Conservation (phyloP, 2,113 vertebrate genomes). For the Dicaeum eximium region DNA sequence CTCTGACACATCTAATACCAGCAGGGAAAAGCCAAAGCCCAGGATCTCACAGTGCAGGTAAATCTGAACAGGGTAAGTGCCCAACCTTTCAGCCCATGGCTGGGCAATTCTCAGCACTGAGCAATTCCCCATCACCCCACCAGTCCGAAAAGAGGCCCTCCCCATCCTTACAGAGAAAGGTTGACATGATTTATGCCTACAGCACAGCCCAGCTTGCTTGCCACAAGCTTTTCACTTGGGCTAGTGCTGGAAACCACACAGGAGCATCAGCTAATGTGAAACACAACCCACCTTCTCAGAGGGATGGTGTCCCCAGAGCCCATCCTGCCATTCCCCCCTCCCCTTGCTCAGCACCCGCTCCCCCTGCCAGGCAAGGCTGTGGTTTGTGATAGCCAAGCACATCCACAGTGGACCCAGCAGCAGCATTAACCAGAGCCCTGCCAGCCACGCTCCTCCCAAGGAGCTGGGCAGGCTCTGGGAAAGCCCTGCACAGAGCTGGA, state of each 20-base stretch:
- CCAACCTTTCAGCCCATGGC: not conserved
- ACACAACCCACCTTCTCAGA: not conserved
- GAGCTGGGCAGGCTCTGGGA: not conserved
- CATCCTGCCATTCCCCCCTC: not conserved
- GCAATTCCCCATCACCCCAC: not conserved
- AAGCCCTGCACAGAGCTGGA: not conserved
- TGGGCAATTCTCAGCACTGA: not conserved
- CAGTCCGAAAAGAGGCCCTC: not conserved
- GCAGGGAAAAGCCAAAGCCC: not conserved
- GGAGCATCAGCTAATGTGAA: slow-evolving; percentile 42
- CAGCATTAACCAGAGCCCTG: not conserved
- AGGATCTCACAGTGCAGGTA: not conserved
- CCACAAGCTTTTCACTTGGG: slow-evolving; percentile 16
- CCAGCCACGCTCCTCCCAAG: not conserved
- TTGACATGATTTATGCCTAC: not conserved
- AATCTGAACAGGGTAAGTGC: not conserved
- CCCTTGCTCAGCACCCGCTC: not conserved
- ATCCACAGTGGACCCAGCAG: not conserved
- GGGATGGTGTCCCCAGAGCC: not conserved
- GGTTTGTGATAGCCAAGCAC: not conserved
- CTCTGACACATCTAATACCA: not conserved
- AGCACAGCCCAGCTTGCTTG: not conserved
- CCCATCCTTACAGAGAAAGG: not conserved
- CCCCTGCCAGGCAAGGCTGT: not conserved
- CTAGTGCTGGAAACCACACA: slow-evolving; percentile 24